phyloP scores from a whole-genome alignment of 2,113 vertebrate genomes.

The Tylochromis polylepis region DNA sequence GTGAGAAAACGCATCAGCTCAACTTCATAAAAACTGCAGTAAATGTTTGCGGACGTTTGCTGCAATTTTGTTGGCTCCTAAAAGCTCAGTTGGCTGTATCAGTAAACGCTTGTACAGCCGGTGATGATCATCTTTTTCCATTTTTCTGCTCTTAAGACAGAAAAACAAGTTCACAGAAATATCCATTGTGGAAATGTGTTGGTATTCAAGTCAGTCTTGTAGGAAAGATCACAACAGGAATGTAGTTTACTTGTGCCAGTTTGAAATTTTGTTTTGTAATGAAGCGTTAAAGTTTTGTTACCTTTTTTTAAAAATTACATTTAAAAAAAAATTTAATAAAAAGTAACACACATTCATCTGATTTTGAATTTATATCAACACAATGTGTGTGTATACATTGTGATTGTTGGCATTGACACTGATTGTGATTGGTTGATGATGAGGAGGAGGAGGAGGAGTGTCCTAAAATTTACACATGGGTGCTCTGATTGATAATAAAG shows the following conservation, averaged over 20 bases:
- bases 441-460: no score
- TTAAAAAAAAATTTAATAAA: background rate
- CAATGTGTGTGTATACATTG: background rate
- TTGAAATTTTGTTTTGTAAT: background rate
- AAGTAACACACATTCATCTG: background rate
- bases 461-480: background rate
- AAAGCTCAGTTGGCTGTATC: background rate
- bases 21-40: background rate
- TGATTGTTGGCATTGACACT: background rate
- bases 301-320: rapidly evolving
- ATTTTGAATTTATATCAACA: background rate
- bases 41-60: background rate
- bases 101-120: background rate
- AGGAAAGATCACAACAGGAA: background rate
- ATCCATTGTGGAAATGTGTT: background rate
- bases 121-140: background rate
- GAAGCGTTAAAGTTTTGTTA: background rate
- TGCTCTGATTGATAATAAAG: background rate
- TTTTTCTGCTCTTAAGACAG: background rate
- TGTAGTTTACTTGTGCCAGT: background rate
- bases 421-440: background rate
- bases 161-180: background rate
- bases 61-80: background rate
- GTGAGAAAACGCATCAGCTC: background rate
- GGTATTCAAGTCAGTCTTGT: background rate